phyloP scores from a whole-genome alignment of 1,140 invertebrate species.

The Pseudomyrmex cubaensis region DNA sequence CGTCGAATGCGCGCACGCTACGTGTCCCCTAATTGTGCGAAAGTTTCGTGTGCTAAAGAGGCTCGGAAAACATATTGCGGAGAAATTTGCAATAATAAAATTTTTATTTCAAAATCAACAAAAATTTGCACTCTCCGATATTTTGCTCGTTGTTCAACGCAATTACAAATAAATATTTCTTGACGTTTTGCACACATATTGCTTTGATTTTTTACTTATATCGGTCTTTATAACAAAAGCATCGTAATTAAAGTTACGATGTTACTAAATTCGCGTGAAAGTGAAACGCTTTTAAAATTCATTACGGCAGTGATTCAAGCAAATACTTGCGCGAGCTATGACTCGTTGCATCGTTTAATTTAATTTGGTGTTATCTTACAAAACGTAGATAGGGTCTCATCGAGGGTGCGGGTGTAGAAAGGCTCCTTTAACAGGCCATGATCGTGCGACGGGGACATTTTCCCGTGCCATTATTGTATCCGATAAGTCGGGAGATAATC shows the following conservation, averaged over 20 bases:
- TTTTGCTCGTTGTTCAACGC: not conserved
- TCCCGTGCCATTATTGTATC: slow-evolving; percentile 77
- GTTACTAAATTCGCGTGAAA: not conserved
- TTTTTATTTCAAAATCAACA: not conserved
- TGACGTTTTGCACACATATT: too few relatives aligned
- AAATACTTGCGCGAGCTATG: not conserved
- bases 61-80: not conserved
- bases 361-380: slow-evolving; percentile 58
- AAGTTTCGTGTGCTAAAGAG: not conserved
- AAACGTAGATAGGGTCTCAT: slow-evolving; percentile 49
- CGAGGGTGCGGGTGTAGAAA: slow-evolving; percentile 56
- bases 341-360: slow-evolving; percentile 51
- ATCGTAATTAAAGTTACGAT: not conserved
- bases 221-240: not conserved
- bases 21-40: slow-evolving; percentile 1
- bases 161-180: too few relatives aligned
- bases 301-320: not conserved
- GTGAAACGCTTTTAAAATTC: slow-evolving; percentile 21
- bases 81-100: not conserved
- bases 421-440: slow-evolving; percentile 76
- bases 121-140: not conserved
- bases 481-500: slow-evolving; percentile 79
- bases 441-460: slow-evolving; percentile 74
- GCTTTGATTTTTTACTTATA: too few relatives aligned
- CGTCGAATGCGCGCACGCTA: not conserved